Base-by-base conservation (phyloP, 2,888 invertebrate genomes). In the Anagyrus pseudococci region DNA sequence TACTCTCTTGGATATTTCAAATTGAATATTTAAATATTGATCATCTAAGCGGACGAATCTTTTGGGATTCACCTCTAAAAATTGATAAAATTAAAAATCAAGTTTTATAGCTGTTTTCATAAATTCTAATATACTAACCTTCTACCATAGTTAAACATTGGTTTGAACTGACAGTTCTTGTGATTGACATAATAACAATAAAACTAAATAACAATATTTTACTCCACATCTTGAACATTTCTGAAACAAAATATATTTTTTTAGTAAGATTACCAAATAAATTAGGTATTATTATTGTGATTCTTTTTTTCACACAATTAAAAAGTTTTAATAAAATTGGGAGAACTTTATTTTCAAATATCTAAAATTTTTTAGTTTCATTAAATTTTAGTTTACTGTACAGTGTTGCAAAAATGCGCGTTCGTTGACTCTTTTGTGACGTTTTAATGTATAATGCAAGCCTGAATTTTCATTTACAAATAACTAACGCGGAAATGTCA, bases 1-100 rank as follows among this genome's bases (percentile, higher is more conserved):
- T 8, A 85, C 72, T 55, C 86, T 79, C 29, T 79, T 79, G 0
- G 87, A 85, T 0, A 85, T 82, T 72, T 87, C 86, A 58, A 89
- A 75, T 1, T 79, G 81, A 22, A 86, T 79, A 61, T 80, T 77
- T 55, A 83, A 64, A 1, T 81, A 74, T 52, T 78, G 70, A 4
- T 80, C 80, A n/a, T 82, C 77, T 49, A 77, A 70, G 58, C 81
- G 76, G 25, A 83, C 76, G 54, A 81, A 78, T 53, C 82, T 78
- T 69, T 84, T 84, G 10, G 84, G 83, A 58, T 74, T 77, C n/a
- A 83, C 82, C 69, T 84, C 85, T 85, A 77, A 23, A 75, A 75
- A 63, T 6, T 13, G 40, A 33, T 1, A 56, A 22, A 40, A 26
- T 29, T 15, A 44, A 46, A 33, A 7, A 44, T 33, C 10, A 17